Conservation (phyloP, 2,797 vertebrate genomes). For the Menidia menidia region DNA sequence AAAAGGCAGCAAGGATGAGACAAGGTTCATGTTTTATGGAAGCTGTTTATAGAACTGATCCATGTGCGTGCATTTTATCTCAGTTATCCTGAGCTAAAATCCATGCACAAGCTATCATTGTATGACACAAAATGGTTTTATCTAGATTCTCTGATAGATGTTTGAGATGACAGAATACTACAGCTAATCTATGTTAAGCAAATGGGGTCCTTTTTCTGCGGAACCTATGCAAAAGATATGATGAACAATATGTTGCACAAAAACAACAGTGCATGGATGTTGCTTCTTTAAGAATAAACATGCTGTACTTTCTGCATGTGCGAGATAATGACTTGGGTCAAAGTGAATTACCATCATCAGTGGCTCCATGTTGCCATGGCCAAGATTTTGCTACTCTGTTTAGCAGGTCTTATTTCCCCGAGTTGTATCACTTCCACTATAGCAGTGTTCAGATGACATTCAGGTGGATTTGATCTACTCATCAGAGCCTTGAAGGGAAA, state of each 20-base stretch:
- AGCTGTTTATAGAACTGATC: slow-evolving; percentile 28
- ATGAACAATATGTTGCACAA: slow-evolving; percentile 4
- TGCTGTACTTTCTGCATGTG: neutral
- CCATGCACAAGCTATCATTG: no score
- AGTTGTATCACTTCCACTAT: slow-evolving; percentile 4
- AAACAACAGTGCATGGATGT: slow-evolving; percentile 6
- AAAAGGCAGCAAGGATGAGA: slow-evolving; percentile 37
- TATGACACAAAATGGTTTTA: no score
- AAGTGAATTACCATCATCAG: neutral
- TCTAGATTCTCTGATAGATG: neutral
- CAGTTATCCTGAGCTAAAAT: neutral
- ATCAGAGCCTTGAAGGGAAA: slow-evolving; percentile 12
- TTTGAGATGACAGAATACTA: neutral
- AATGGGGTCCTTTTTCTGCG: slow-evolving; percentile 24
- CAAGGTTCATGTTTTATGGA: slow-evolving; percentile 39
- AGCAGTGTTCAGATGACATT: slow-evolving; percentile 6
- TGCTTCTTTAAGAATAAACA: neutral
- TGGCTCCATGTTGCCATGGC: neutral
- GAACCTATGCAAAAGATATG: slow-evolving; percentile 33
- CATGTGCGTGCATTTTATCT: neutral
- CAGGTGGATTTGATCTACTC: slow-evolving; percentile 14
- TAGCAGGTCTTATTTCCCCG: neutral
- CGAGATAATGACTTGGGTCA: neutral
- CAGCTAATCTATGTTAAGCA: slow-evolving; percentile 9
- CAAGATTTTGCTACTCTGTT: neutral